Evolutionary conservation across 2,113 vertebrate genomes (phyloP), one percentile per base, ranked within the genome.

Genomic region (Percina caprodes): DNA sequence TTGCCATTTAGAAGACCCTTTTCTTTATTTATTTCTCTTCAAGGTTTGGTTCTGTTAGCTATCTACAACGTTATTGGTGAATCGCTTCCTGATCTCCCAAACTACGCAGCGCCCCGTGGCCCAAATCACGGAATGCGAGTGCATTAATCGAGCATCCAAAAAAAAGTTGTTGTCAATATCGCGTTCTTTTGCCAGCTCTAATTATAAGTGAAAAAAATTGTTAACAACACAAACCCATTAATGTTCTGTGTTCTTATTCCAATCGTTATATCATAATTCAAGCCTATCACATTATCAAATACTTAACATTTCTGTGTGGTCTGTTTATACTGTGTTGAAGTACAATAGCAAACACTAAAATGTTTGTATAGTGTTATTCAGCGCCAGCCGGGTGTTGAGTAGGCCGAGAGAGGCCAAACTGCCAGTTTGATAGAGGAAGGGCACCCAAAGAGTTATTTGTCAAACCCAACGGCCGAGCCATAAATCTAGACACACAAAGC

Each of bases 401-500:
- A 51, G 80, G 60, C 70, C 23, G 61, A 87, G 80, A 91, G 70
- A 72, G 83, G 86, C 65, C 68, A 91, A 89, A 91, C 88, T 89
- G 87, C 48, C 82, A 83, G 90, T 90, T 90, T 89, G 90, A 82
- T 80, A 66, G 77, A 85, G 78, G 88, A 91, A 91, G 80, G 81
- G 68, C 80, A 69, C 76, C 87, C 87, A 87, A 86, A 82, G 83
- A 78, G 65, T 89, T 92, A 82, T 91, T 91, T 93, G 90, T 93
- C 88, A 88, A 92, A 89, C 89, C 82, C 82, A 89, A 87, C 80
- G 33, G 86, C 59, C 12, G 12, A 77, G 85, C 75, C 76, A 92
- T 93, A 91, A 90, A 93, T 93, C 80, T 82, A 68, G 80, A 65
- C n/a, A 62, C 83, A 91, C 91, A 93, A 91, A 89, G 85, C 85